Evolutionary conservation across 30 jellyfish, hydroid and myxozoan species (phyloP), one percentile per base, ranked within the genome.

Genomic region (Chrysaora quinquecirrha): DNA sequence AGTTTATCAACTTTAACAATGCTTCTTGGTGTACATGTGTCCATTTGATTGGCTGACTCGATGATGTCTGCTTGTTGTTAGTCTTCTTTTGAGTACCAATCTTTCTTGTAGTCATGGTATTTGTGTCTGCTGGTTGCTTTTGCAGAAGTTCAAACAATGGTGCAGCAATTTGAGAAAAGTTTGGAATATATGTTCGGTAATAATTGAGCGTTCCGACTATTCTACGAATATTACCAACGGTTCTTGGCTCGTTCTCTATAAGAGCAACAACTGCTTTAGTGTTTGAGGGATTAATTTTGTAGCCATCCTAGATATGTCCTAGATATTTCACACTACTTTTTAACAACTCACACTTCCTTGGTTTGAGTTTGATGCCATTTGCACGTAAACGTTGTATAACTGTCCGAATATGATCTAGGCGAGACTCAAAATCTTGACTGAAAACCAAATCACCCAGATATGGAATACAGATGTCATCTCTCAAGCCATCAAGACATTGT

Each of bases 151-250:
- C 86, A 49, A 54, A 64, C 1, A 84, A 4, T 2, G 95, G 90
- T 50, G 56, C 47, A 2, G 89, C 90, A 30, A 38, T 58, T 11
- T n/a, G 28, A 11, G 95, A 43, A 63, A 84, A 84, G 29, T 56
- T 25, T 30, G 31, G 62, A 30, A 84, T 74, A 66, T 68, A 54
- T 61, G 82, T 7, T 31, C 94, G 12, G 32, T 68, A 69, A 64
- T 84, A 84, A 3, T 83, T 73, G 12, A 84, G 73, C 9, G 61
- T 72, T 1, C 84, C 83, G 1, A 73, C n/a, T 1, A 74, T 10
- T 19, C 65, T 48, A 73, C 95, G 52, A 11, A 84, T 90, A 38
- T 84, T 90, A 6, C 78, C 76, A 3, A 63, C 73, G 16, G 90
- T 85, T 18, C 22, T 73, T 23, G 90, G 89, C 0, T 35, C 18